phyloP scores from a whole-genome alignment of 2,888 invertebrate genomes.

The Homarus gammarus region DNA sequence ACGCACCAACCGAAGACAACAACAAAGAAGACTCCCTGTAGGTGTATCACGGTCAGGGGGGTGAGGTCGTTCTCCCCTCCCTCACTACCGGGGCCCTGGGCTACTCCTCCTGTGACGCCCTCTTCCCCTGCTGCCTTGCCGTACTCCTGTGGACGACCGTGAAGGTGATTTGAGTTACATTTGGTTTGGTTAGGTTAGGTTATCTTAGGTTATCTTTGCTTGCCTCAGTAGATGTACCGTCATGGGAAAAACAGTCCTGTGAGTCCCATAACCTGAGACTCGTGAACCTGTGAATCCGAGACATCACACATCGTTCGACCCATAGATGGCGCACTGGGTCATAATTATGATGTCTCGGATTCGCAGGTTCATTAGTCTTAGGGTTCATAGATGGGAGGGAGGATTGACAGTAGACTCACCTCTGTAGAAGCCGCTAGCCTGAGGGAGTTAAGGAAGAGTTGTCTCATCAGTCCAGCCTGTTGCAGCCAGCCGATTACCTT shows the following conservation, averaged over 20 bases:
- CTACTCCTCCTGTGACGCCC: neutral
- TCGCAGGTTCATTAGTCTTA: too few relatives aligned
- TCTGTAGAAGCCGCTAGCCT: conserved; percentile 28
- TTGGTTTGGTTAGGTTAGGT: too few relatives aligned
- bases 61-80: neutral
- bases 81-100: too few relatives aligned
- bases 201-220: too few relatives aligned
- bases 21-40: conserved; percentile 28
- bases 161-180: too few relatives aligned
- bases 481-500: conserved; percentile 44
- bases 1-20: neutral
- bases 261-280: too few relatives aligned
- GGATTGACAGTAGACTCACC: conserved; percentile 6
- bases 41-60: neutral
- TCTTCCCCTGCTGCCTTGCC: neutral
- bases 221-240: neutral
- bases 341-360: too few relatives aligned
- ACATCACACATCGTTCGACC: too few relatives aligned
- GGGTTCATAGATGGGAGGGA: too few relatives aligned
- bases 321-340: too few relatives aligned
- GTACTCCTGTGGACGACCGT: neutral
- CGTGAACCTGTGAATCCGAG: too few relatives aligned
- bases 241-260: neutral
- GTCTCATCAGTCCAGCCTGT: conserved; percentile 50
- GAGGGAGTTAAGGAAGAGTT: conserved; percentile 55